phyloP scores from a whole-genome alignment of 37 sponge, comb jelly and placozoan species.

The Dysidea cf. avara region DNA sequence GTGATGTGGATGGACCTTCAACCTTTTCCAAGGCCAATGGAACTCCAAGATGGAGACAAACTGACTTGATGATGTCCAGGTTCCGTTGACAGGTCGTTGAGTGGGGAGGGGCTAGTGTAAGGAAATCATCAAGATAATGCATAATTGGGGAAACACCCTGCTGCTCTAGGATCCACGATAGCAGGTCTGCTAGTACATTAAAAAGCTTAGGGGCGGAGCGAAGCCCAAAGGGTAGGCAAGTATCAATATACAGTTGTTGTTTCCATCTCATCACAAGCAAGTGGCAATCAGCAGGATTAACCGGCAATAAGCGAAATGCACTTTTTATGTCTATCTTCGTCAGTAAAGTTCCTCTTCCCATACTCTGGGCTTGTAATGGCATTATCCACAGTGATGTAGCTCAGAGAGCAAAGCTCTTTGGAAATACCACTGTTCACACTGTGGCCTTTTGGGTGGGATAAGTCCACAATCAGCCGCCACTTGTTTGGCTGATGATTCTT shows the following conservation, averaged over 20 bases:
- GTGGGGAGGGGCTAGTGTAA: background rate
- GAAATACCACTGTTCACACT: conserved; percentile 27
- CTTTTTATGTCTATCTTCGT: conserved; percentile 12
- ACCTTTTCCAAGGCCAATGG: conserved; percentile 9
- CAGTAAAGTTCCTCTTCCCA: conserved; percentile 2
- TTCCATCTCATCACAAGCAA: conserved; percentile 18
- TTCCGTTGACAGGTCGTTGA: background rate
- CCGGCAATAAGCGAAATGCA: conserved; percentile 13
- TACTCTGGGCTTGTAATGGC: background rate
- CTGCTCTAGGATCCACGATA: too few relatives aligned
- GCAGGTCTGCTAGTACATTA: too few relatives aligned
- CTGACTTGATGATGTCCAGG: background rate
- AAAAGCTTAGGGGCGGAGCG: too few relatives aligned
- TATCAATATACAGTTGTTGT: background rate
- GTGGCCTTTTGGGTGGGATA: too few relatives aligned
- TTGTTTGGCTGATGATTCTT: conserved; percentile 13
- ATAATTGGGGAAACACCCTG: background rate
- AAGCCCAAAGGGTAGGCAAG: too few relatives aligned
- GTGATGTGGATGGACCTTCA: conserved; percentile 10
- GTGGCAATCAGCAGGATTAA: conserved; percentile 16
- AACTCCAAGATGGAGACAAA: background rate
- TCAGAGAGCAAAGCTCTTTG: conserved; percentile 7
- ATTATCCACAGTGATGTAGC: conserved; percentile 2
- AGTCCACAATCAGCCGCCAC: conserved; percentile 32
- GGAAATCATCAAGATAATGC: conserved; percentile 31